These are phyloP conservation scores for Coptotermes formosanus DNA, from an alignment of 1,140 invertebrate genomes.

Conservation along the genomic window DNA sequence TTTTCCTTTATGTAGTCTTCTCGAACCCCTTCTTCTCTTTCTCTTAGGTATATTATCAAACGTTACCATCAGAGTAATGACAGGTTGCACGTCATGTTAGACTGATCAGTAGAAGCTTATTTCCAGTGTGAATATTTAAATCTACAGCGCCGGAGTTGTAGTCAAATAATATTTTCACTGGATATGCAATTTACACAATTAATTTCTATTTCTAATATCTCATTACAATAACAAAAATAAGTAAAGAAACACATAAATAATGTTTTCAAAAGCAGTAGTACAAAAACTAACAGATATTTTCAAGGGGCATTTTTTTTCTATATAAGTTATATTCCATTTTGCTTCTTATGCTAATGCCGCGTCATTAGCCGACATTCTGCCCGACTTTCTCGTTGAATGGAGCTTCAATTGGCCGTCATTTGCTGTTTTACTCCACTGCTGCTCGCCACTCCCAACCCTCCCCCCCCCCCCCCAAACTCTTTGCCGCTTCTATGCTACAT, in stretches of 20 bases:
- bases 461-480: neutral
- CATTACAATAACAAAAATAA: too few species aligned
- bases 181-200: too few species aligned
- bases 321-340: slow-evolving; percentile 12
- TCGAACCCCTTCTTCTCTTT: too few species aligned
- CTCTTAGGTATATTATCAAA: too few species aligned
- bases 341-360: slow-evolving; percentile 25
- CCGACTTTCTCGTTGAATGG: slow-evolving; percentile 8
- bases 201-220: too few species aligned
- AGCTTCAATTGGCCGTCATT: slow-evolving; percentile 28
- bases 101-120: too few species aligned
- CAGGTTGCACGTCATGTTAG: too few species aligned
- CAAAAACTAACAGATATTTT: neutral
- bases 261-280: slow-evolving; percentile 17
- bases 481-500: neutral
- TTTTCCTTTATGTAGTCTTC: too few species aligned
- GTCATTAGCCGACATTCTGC: slow-evolving; percentile 21
- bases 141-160: too few species aligned
- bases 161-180: too few species aligned
- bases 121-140: too few species aligned
- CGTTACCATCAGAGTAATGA: too few species aligned
- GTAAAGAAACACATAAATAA: neutral
- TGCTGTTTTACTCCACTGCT: neutral
- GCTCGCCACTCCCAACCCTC: neutral
- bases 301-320: neutral